Evolutionary conservation across 1,140 invertebrate species (phyloP), one percentile per base, ranked within the genome.

Genomic region (Zelostemma sp.): DNA sequence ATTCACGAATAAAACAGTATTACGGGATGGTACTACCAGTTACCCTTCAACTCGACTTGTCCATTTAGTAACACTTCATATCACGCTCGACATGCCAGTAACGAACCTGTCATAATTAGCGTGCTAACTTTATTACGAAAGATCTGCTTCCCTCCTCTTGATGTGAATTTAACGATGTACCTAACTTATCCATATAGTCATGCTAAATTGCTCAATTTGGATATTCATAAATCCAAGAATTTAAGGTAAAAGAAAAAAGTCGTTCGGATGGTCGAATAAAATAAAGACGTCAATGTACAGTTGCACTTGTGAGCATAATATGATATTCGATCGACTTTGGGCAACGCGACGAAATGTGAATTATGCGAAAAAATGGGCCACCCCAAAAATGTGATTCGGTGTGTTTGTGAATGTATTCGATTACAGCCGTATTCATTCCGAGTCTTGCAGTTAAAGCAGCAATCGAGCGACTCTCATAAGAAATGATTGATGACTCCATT

Each of bases 81-180:
- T 82, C 75, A 75, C 70, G 78, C 74, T 76, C 77, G 81, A 83
- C 81, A 80, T 81, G 73, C 74, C 74, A 71, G 80, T 83, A 83
- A 83, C 81, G 80, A 83, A 78, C 80, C 75, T 83, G 81, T 83
- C 81, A 83, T 83, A 83, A 83, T 83, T 83, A 82, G 68, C 79
- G 62, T 63, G 79, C 78, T 79, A 82, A 81, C 78, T 81, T 82
- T 82, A 82, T 81, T 81, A 82, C 33, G 12, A 14, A 66, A 73
- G 59, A 73, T 61, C 51, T 45, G 63, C 53, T 28, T 56, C 69
- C 33, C 57, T 45, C 18, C 11, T 41, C 40, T 38, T 33, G 17
- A 21, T 43, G 8, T 14, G 17, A 18, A 38, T 31, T 31, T 5
- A 31, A 1, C 19, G 1, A 28, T 1, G 12, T 28, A 43, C 15